phyloP scores from a whole-genome alignment of 2,797 vertebrate species.

The Mormyrus proboscirostris region DNA sequence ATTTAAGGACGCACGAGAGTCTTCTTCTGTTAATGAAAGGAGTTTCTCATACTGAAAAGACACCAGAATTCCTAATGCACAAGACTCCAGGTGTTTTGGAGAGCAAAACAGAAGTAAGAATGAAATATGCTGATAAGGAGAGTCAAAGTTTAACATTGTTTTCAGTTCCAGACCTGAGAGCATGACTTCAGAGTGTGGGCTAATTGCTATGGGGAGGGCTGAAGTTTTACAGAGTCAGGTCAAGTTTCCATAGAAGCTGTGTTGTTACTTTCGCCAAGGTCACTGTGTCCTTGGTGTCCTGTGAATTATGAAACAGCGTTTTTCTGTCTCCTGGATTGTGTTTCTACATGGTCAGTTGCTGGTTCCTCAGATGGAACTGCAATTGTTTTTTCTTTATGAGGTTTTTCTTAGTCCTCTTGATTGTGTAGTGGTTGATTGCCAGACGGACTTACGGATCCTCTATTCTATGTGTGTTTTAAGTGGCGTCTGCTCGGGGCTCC shows the following conservation, averaged over 20 bases:
- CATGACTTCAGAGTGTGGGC: slow-evolving; percentile 19
- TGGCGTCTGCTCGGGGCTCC: neutral
- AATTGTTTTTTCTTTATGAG: slow-evolving; percentile 20
- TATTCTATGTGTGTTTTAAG: neutral
- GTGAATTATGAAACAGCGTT: neutral
- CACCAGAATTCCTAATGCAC: slow-evolving; percentile 43
- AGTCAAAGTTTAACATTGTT: slow-evolving; percentile 21
- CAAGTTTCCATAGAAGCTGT: slow-evolving; percentile 15
- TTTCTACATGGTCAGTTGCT: neutral
- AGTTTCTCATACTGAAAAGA: neutral
- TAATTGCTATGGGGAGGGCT: neutral
- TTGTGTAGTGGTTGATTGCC: neutral
- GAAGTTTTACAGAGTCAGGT: neutral
- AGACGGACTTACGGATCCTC: neutral
- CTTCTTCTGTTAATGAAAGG: neutral
- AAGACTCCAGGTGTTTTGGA: slow-evolving; percentile 39
- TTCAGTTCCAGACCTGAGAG: neutral
- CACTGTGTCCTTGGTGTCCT: neutral
- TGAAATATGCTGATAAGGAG: slow-evolving; percentile 36
- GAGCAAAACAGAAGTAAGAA: slow-evolving; percentile 34
- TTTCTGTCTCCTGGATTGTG: neutral
- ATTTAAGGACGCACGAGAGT: slow-evolving; percentile 11
- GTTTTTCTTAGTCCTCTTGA: neutral
- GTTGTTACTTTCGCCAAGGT: slow-evolving; percentile 7
- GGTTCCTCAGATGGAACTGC: neutral